Base-by-base conservation (phyloP, 2,888 invertebrate species). In the Agrilus biguttatus region DNA sequence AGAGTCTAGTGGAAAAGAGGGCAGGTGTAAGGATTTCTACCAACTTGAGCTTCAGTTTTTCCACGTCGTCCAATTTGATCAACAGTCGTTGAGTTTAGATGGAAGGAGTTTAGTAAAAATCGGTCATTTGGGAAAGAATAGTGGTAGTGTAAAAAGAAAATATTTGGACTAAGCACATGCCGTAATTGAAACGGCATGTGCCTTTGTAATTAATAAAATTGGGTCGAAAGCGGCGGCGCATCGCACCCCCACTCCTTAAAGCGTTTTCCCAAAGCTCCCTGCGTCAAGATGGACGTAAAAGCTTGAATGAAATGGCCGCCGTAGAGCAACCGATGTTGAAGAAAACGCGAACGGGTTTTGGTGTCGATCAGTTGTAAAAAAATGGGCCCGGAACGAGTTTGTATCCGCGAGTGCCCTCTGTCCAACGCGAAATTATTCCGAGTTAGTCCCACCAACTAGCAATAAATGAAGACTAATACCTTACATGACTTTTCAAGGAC, bases 1-100 rank as follows among this genome's bases (percentile, higher is more conserved):
- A 49, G 54, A 54, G 69, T 70, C 69, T 70, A 67, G 67, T 68
- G 70, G 70, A 71, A 70, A 70, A 71, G 70, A 65, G 70, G 66
- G 68, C 68, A 68, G 67, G 68, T 65, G 67, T 62, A 57, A 63
- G 62, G 59, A 28, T 28, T 28, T 28, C 10, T 5, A 28, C 28
- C 28, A 28, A 28, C 8, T 28, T 28, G 28, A 10, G 28, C 28
- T 28, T 28, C 28, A 28, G 28, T 28, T 28, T 28, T 28, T 28
- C 28, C 28, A 28, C 28, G 28, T 28, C 28, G 28, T 28, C 10
- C 28, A 28, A 10, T 28, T 28, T 28, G 28, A 28, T 28, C 28
- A 10, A 28, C 28, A 28, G 28, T 10, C 10, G 10, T 10, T 5
- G 28, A 28, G 10, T 28, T 28, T 28, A 28, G 10, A 28, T 28